A percentile compares a stretch with the other conserved stretches of the same genome.
phyloP scores from a whole-genome alignment of 2,113 vertebrate genomes.

The Gracilinanus agilis region DNA sequence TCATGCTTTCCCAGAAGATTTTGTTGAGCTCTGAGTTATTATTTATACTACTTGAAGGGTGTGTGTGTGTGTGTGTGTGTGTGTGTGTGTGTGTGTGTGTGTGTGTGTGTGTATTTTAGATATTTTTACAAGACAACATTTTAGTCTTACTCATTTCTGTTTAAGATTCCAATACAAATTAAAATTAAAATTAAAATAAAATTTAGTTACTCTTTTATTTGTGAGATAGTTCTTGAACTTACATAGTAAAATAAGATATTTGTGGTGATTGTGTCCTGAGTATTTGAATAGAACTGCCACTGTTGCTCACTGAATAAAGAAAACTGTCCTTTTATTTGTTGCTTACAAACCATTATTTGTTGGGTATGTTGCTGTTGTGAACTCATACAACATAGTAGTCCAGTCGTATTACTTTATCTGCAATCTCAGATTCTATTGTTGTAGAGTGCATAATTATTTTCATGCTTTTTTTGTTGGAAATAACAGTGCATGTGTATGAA shows the following conservation, averaged over 20 bases:
- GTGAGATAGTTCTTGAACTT: background rate
- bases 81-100: no score
- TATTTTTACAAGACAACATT: background rate
- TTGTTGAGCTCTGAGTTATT: background rate
- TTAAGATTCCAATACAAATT: background rate
- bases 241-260: no score
- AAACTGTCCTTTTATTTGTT: background rate
- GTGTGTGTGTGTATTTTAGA: background rate
- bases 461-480: slow-evolving; percentile 35
- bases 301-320: background rate
- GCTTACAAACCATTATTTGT: background rate
- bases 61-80: background rate
- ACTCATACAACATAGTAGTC: background rate
- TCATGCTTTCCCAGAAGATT: background rate
- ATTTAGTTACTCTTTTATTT: background rate
- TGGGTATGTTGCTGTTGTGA: background rate
- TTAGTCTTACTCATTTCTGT: background rate
- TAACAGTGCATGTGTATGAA: slow-evolving; percentile 15
- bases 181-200: background rate
- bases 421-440: slow-evolving; percentile 49
- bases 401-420: slow-evolving; percentile 21
- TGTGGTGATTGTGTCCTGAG: no score
- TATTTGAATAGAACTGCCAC: background rate
- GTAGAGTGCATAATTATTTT: slow-evolving; percentile 8
- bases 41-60: background rate